A percentile compares a stretch with the other conserved stretches of the same genome.
Conservation (phyloP, 2,888 invertebrate species). For the Nephrotoma appendiculata region DNA sequence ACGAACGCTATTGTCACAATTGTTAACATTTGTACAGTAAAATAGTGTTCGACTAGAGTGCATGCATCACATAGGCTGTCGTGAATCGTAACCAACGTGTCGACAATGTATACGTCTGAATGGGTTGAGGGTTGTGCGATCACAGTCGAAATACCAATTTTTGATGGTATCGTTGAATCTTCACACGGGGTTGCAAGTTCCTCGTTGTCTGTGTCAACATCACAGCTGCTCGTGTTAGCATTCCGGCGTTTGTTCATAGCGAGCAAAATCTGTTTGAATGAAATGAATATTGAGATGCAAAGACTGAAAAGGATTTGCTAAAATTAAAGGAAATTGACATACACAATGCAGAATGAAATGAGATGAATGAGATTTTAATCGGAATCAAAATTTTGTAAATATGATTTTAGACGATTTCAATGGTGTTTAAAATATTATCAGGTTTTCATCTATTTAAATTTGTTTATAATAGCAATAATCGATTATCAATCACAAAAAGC, state of each 20-base stretch:
- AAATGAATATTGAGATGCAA: too few species aligned
- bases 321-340: too few species aligned
- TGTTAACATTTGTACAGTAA: conserved; percentile 25
- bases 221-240: background rate
- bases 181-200: background rate
- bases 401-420: too few species aligned
- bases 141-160: background rate
- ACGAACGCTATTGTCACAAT: conserved; percentile 28
- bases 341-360: too few species aligned
- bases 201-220: background rate
- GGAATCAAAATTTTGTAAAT: too few species aligned
- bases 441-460: too few species aligned
- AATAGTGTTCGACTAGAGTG: conserved; percentile 26
- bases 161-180: background rate
- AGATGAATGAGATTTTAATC: too few species aligned
- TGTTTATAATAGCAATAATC: too few species aligned
- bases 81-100: conserved; percentile 11
- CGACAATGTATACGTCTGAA: background rate
- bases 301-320: too few species aligned
- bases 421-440: too few species aligned
- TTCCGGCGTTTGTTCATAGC: background rate
- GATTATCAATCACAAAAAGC: too few species aligned
- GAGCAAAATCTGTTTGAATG: background rate
- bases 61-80: conserved; percentile 28
- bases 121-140: background rate